phyloP scores from a whole-genome alignment of 2,888 invertebrate genomes.

The Drosophila dives region DNA sequence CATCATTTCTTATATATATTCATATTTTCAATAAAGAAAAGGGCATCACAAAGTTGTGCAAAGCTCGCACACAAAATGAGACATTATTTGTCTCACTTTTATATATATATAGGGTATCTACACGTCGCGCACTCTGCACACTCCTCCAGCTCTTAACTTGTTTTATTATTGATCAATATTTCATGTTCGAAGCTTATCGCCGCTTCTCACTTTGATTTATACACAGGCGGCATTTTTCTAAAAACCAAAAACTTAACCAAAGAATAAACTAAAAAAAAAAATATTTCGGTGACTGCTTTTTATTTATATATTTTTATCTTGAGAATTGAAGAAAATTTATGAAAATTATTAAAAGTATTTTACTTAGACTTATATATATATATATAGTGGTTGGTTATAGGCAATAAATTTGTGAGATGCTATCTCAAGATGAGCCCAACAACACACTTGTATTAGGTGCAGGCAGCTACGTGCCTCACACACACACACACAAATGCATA shows the following conservation, averaged over 20 bases:
- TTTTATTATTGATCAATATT: constrained; percentile 31
- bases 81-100: neutral
- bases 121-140: neutral
- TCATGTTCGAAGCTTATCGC: constrained; percentile 62
- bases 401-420: constrained; percentile 80
- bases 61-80: neutral
- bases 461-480: constrained; percentile 44
- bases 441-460: constrained; percentile 32
- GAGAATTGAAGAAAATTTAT: constrained; percentile 64
- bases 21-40: neutral
- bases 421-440: constrained; percentile 76
- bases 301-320: constrained; percentile 54
- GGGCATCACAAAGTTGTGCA: neutral
- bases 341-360: constrained; percentile 80
- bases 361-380: constrained; percentile 66
- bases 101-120: constrained; percentile 4
- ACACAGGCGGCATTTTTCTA: constrained; percentile 68
- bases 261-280: constrained; percentile 23
- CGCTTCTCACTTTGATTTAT: constrained; percentile 67
- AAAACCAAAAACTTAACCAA: constrained; percentile 27
- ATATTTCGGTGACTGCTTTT: constrained; percentile 30
- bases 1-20: constrained; percentile 44
- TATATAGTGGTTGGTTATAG: constrained; percentile 57
- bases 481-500: constrained; percentile 22
- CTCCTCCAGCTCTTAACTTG: neutral